A percentile compares a stretch with the other conserved stretches of the same genome.
phyloP scores from a whole-genome alignment of 2,113 vertebrate species.

The Condylura cristata region DNA sequence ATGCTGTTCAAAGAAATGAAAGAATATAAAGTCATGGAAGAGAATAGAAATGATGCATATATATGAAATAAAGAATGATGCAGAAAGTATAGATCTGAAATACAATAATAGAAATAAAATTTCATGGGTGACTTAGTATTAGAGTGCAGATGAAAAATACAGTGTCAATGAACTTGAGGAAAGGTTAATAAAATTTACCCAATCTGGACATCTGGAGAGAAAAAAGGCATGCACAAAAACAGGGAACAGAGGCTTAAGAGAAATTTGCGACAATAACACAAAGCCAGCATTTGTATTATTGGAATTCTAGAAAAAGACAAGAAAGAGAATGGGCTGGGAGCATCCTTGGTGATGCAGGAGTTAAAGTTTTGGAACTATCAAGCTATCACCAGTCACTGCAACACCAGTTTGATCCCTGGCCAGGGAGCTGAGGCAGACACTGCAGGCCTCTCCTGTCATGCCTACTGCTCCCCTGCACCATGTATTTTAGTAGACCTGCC shows the following conservation, averaged over 20 bases:
- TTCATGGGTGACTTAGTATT: not conserved
- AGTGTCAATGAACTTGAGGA: not conserved
- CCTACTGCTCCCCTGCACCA: too few species aligned
- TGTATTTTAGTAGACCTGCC: too few species aligned
- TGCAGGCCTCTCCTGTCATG: too few species aligned
- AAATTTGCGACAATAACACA: not conserved
- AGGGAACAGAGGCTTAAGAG: not conserved
- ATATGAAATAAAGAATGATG: not conserved
- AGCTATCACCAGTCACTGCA: too few species aligned
- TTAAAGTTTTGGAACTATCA: too few species aligned
- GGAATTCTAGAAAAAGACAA: not conserved
- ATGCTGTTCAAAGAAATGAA: conserved; percentile 6
- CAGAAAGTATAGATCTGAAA: not conserved
- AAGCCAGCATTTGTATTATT: not conserved
- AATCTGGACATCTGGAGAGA: not conserved
- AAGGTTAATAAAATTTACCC: not conserved
- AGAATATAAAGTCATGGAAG: not conserved
- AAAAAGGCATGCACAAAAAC: not conserved
- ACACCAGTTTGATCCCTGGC: too few species aligned
- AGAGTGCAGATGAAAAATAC: not conserved
- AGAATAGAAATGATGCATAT: not conserved
- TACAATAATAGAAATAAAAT: not conserved
- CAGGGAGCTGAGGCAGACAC: too few species aligned
- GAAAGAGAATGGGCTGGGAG: not conserved
- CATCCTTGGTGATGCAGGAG: too few species aligned